phyloP scores from a whole-genome alignment of 2,113 vertebrate genomes.

The Etheostoma spectabile region DNA sequence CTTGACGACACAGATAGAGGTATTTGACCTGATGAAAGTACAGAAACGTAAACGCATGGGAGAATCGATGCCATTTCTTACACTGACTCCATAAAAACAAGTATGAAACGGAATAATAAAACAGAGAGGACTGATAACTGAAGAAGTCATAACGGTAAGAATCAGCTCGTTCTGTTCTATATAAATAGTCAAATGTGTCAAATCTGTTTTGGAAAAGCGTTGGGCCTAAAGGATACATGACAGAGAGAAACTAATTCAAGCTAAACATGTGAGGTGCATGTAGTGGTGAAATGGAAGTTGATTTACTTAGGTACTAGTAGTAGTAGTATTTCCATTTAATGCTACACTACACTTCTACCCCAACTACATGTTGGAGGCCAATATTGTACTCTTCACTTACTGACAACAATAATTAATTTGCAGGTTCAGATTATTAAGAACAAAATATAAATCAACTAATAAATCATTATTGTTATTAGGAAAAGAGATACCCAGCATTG shows the following conservation, averaged over 20 bases:
- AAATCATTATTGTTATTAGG: not conserved
- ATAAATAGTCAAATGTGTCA: not conserved
- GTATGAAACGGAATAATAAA: not conserved
- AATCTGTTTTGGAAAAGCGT: not conserved
- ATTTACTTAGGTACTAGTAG: too few relatives aligned
- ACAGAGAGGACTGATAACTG: not conserved
- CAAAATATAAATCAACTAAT: not conserved
- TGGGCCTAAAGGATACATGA: not conserved
- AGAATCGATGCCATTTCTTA: not conserved
- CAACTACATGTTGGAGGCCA: not conserved
- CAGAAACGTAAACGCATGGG: not conserved
- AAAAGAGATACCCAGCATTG: not conserved
- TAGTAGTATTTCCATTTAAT: too few relatives aligned
- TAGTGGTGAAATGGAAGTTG: not conserved
- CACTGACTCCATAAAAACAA: not conserved
- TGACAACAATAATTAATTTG: too few relatives aligned
- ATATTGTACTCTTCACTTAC: too few relatives aligned
- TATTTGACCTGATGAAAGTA: not conserved
- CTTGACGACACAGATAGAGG: not conserved
- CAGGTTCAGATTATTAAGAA: too few relatives aligned
- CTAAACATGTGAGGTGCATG: not conserved
- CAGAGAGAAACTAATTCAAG: not conserved
- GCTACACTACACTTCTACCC: not conserved
- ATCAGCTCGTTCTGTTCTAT: not conserved
- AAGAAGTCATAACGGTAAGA: conserved; percentile 49